Evolutionary conservation across 2,797 vertebrate species (phyloP).

Genomic region (Macropus fuliginosus): DNA sequence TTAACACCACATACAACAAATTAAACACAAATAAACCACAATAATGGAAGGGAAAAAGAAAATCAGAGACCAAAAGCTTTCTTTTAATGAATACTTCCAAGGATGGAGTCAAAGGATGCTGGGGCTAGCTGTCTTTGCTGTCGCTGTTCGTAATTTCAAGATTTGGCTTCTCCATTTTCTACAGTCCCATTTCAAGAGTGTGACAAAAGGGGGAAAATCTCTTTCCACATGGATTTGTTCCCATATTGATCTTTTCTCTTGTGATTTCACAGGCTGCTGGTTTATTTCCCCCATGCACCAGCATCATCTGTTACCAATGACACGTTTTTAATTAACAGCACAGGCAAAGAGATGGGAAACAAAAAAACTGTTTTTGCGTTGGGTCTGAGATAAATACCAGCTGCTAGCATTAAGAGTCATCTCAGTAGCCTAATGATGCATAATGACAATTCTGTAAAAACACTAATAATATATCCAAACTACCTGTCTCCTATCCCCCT

Average conservation of each 20-base stretch:
- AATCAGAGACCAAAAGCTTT: background rate
- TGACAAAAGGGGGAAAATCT: background rate
- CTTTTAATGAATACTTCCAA: background rate
- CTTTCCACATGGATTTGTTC: background rate
- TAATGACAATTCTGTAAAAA: slow-evolving; percentile 26
- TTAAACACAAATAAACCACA: slow-evolving; percentile 59
- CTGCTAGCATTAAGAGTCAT: slow-evolving; percentile 57
- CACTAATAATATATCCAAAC: background rate
- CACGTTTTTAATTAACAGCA: slow-evolving; percentile 49
- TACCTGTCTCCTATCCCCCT: background rate
- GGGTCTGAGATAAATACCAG: slow-evolving; percentile 56
- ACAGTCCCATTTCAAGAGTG: background rate
- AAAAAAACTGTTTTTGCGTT: slow-evolving; percentile 49
- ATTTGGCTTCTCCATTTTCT: background rate
- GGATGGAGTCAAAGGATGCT: background rate
- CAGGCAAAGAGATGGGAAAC: slow-evolving; percentile 60
- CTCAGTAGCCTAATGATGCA: background rate
- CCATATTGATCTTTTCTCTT: background rate
- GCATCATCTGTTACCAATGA: slow-evolving; percentile 30
- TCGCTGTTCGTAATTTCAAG: background rate
- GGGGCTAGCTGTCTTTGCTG: background rate
- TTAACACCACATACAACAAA: slow-evolving; percentile 60
- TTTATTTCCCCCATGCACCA: slow-evolving; percentile 10
- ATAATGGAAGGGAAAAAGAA: slow-evolving; percentile 16
- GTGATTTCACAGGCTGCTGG: slow-evolving; percentile 7